Base-by-base conservation (phyloP, 2,888 invertebrate genomes). In the Drosophila formosana region DNA sequence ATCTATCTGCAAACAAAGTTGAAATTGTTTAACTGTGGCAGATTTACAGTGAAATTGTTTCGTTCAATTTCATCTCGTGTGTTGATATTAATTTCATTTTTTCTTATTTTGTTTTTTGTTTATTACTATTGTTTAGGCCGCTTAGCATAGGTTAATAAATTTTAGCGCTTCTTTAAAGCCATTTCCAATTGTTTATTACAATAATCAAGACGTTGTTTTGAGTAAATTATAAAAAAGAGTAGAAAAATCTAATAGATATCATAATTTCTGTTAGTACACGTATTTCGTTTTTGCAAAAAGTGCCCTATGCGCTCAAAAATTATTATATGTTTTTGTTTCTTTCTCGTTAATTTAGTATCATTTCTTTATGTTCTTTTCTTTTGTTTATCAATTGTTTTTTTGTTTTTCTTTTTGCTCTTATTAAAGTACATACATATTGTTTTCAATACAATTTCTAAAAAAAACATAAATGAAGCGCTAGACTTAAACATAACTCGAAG, bases 181-280 rank as follows among this genome's bases (percentile, higher is more conserved):
- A 74, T 66, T 73, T 86, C 72, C 75, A 83, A 78, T 78, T 73
- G 67, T 82, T 75, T 66, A 52, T 81, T 82, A 84, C 80, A 76
- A 85, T 74, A 74, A 72, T 76, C 82, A 83, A 73, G 68, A 78
- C 75, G 82, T 50, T 63, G 11, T 37, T 74, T 74, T 64, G 69
- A 80, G 82, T 85, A 85, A 85, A 85, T 85, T 74, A 89, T 86
- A 89, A 80, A 85, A 84, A 87, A 87, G 89, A 87, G 86, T 86
- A 86, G 86, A 86, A 89, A 84, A 89, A 80, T 89, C 86, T 88
- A 89, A 84, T 88, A 84, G 81, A 89, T 80, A 87, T 78, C 61
- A 58, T 82, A 66, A 73, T 47, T 77, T 68, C 58, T 72, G 74
- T 78, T 83, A 81, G 78, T 81, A 71, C 62, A 75, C 62, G 66